A percentile compares a stretch with the other conserved stretches of the same genome.
Evolutionary conservation across 2,113 vertebrate genomes (phyloP).

Genomic region (Capreolus pygargus): DNA sequence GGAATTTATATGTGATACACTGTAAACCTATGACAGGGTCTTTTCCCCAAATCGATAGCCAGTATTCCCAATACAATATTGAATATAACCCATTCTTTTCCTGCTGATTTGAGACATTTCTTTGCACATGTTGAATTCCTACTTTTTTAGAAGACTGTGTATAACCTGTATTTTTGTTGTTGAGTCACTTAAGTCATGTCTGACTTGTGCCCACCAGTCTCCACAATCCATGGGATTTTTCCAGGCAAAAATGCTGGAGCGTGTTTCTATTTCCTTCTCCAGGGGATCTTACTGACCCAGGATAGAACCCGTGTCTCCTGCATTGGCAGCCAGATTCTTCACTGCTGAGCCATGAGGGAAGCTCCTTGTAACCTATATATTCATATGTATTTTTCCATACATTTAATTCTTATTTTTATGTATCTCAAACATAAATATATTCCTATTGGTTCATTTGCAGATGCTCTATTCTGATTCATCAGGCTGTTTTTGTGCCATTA

Average conservation of each 20-base stretch:
- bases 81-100: neutral
- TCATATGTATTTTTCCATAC: neutral
- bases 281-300: neutral
- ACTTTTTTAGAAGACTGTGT: neutral
- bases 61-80: neutral
- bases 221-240: neutral
- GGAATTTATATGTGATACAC: neutral
- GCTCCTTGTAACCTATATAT: neutral
- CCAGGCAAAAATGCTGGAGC: neutral
- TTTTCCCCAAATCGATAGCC: slow-evolving; percentile 8
- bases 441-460: neutral
- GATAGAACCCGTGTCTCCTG: neutral
- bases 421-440: neutral
- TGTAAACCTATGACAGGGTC: neutral
- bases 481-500: neutral
- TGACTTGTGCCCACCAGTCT: neutral
- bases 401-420: neutral
- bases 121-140: neutral
- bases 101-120: neutral
- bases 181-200: neutral
- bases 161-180: neutral
- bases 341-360: neutral
- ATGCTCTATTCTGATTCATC: neutral
- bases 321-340: neutral
- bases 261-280: neutral